Conservation (phyloP, 2,888 invertebrate genomes). For the Subacronicta megacephala region DNA sequence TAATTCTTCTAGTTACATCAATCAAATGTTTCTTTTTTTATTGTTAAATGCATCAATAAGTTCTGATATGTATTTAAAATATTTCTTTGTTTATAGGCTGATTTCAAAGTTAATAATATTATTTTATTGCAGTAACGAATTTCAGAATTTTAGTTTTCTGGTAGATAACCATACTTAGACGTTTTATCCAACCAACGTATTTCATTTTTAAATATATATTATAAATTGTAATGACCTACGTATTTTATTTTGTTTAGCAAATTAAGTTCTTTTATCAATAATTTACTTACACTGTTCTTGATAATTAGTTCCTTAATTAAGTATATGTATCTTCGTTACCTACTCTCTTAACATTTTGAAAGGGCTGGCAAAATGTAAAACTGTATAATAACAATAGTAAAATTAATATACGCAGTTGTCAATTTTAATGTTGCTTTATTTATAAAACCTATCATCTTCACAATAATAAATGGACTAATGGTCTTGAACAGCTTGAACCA, state of each 20-base stretch:
- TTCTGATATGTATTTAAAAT: neutral
- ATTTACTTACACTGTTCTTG: conserved; percentile 15
- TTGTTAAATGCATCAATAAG: neutral
- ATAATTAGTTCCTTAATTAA: conserved; percentile 19
- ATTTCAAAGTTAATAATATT: conserved; percentile 4
- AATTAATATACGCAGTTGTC: conserved; percentile 83
- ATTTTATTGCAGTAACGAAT: too few species aligned
- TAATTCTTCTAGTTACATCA: conserved; percentile 38
- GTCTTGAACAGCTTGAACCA: too few species aligned
- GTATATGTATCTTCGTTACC: conserved; percentile 21
- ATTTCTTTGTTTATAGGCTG: conserved; percentile 4
- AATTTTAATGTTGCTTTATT: conserved; percentile 68
- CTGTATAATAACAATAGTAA: conserved; percentile 64
- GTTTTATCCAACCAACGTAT: too few species aligned
- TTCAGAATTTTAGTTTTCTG: too few species aligned
- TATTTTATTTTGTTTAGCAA: too few species aligned
- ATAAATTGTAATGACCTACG: too few species aligned
- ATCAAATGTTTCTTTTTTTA: conserved; percentile 13
- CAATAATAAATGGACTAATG: too few species aligned
- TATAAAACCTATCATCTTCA: too few species aligned
- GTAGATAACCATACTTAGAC: too few species aligned
- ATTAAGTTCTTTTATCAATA: neutral
- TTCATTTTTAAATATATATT: too few species aligned
- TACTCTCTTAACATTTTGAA: conserved; percentile 73
- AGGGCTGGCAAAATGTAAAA: conserved; percentile 85